Evolutionary conservation across 23 tunicate genomes (phyloP).

Genomic region (Halocynthia roretzi): DNA sequence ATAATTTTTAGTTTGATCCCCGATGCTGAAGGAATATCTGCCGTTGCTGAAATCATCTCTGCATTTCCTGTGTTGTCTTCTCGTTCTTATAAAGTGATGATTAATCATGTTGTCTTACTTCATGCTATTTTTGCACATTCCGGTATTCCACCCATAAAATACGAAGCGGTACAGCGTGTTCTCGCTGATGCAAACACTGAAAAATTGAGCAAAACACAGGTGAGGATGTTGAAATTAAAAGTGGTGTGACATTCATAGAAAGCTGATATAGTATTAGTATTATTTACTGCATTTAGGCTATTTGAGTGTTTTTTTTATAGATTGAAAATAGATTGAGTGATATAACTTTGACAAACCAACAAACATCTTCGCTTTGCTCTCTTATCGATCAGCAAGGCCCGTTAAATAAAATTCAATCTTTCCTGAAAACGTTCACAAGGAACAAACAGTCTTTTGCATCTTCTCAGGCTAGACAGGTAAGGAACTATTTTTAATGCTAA

Average conservation of each 20-base stretch:
- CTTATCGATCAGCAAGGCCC: conserved; percentile 43
- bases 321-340: conserved; percentile 48
- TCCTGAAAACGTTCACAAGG: conserved; percentile 42
- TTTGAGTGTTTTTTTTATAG: conserved; percentile 26
- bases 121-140: conserved; percentile 41
- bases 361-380: conserved; percentile 46
- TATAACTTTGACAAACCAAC: conserved; percentile 51
- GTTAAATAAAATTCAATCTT: conserved; percentile 43
- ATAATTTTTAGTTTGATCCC: conserved; percentile 41
- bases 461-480: conserved; percentile 46
- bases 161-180: conserved; percentile 15
- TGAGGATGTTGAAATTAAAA: not conserved
- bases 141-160: conserved; percentile 33
- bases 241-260: no score
- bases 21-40: conserved; percentile 75
- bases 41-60: conserved; percentile 57
- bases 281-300: no score
- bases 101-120: conserved; percentile 55
- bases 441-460: conserved; percentile 48
- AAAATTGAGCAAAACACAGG: conserved; percentile 54
- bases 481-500: not conserved
- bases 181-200: conserved; percentile 18
- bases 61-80: conserved; percentile 33
- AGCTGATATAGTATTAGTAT: no score
- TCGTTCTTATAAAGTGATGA: conserved; percentile 54